Evolutionary conservation across 2,113 vertebrate genomes (phyloP), one percentile per base, ranked within the genome.

Genomic region (Pituophis catenifer): DNA sequence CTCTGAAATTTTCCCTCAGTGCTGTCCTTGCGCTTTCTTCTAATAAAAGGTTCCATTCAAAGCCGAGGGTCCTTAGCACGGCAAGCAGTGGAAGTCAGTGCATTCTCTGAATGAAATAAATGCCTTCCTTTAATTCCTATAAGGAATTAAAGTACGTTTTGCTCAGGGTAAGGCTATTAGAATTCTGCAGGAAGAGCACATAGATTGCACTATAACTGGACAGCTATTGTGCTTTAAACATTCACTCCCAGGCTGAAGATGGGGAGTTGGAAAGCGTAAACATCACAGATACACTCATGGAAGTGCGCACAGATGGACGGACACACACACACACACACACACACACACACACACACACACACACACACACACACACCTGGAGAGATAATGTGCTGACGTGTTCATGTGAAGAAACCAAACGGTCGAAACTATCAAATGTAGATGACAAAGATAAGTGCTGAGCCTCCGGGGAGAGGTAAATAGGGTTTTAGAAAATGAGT

Each of bases 41-140:
- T 95, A 97, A 97, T 98, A 96, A 98, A 98, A 98, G 97, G 93
- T 95, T 95, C 95, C 96, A 98, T 98, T 98, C 97, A 98, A 96
- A 97, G 96, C 95, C 91, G 48, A 93, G 96, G 91, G 94, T 96
- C 94, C 95, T 94, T 95, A 94, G 95, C 95, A 88, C 91, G 92
- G 53, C 95, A 94, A 93, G 97, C 93, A 93, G 90, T 97, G 96
- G 97, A 97, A 98, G 98, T 97, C 97, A 97, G 96, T 95, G 97
- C 94, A 92, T 96, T 96, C 97, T 96, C 96, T 98, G 97, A 98
- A 97, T 96, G 97, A 97, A 97, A 96, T 97, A 97, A 98, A 96
- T 96, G 97, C 97, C 96, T 96, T 95, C 95, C 97, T 98, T 97
- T 96, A 95, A 97, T 97, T 97, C 97, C 97, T 97, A 87, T 95